Conservation (phyloP, 2,797 vertebrate genomes). For the Danio jaintianensis region DNA sequence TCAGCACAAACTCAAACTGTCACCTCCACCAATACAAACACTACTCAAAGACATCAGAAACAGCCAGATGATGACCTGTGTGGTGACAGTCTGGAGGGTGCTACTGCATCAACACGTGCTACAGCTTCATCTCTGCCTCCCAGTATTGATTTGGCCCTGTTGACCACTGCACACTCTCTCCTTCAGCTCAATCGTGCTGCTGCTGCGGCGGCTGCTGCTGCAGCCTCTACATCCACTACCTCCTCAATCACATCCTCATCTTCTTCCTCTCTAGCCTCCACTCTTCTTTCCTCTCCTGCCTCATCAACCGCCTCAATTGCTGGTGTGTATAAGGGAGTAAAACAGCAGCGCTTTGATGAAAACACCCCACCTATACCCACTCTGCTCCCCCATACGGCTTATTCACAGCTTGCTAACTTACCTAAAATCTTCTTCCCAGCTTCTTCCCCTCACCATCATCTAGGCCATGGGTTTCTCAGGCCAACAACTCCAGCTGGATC, state of each 20-base stretch:
- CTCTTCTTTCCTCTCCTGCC: constrained; percentile 74
- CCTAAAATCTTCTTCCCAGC: constrained; percentile 82
- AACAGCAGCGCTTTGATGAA: constrained; percentile 80
- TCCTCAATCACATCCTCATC: constrained; percentile 51
- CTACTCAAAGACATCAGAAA: constrained; percentile 76
- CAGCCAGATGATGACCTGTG: constrained; percentile 75
- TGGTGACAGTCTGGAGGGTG: constrained; percentile 69
- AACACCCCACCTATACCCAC: constrained; percentile 80
- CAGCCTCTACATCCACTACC: constrained; percentile 70
- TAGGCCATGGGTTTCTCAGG: constrained; percentile 74
- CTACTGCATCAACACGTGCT: constrained; percentile 68
- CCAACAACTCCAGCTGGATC: constrained; percentile 69
- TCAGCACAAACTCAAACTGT: constrained; percentile 71
- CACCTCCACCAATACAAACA: constrained; percentile 58
- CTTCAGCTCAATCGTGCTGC: constrained; percentile 81
- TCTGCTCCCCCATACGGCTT: constrained; percentile 77
- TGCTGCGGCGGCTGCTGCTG: constrained; percentile 75
- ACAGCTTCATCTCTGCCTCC: constrained; percentile 78
- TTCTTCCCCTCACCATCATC: constrained; percentile 73
- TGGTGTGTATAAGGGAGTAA: constrained; percentile 77
- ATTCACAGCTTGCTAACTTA: constrained; percentile 79
- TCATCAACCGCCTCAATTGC: constrained; percentile 76
- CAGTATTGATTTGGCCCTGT: constrained; percentile 80
- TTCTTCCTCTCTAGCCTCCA: constrained; percentile 59
- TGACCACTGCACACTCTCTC: constrained; percentile 80